Percentiles rank a stretch among this genome's conserved stretches.
phyloP scores from a whole-genome alignment of 2,888 invertebrate genomes.

The Drosophila crucigera region DNA sequence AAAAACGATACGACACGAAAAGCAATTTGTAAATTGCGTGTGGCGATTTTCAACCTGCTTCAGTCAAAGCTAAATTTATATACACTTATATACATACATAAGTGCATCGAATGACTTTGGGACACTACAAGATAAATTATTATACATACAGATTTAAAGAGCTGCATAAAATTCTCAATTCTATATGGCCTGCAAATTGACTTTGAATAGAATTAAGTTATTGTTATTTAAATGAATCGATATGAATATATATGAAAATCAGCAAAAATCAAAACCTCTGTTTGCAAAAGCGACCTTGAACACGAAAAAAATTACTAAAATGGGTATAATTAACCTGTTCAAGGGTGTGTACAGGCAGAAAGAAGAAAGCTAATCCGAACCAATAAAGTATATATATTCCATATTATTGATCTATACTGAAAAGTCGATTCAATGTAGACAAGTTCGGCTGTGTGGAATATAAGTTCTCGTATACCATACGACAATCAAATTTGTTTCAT shows the following conservation, averaged over 20 bases:
- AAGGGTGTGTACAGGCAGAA: neutral
- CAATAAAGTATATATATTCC: too few species aligned
- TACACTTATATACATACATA: neutral
- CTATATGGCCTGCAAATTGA: neutral
- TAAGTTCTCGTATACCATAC: neutral
- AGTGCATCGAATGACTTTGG: neutral
- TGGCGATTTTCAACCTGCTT: neutral
- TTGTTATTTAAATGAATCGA: constrained; percentile 2
- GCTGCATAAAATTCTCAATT: neutral
- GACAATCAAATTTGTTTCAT: neutral
- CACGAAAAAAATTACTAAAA: neutral
- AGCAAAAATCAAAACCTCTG: constrained; percentile 9
- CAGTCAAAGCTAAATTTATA: neutral
- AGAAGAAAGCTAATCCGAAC: too few species aligned
- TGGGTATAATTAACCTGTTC: neutral
- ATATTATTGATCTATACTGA: too few species aligned
- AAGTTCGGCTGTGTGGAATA: too few species aligned
- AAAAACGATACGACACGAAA: neutral
- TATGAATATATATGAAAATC: constrained; percentile 1
- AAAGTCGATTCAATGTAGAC: too few species aligned
- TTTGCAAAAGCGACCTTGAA: constrained; percentile 16
- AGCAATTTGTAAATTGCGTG: neutral
- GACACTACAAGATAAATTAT: neutral
- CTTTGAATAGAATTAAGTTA: neutral
- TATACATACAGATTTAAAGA: neutral